A percentile compares a stretch with the other conserved stretches of the same genome.
Conservation (phyloP, 2,113 vertebrate species). For the Plectropomus leopardus region DNA sequence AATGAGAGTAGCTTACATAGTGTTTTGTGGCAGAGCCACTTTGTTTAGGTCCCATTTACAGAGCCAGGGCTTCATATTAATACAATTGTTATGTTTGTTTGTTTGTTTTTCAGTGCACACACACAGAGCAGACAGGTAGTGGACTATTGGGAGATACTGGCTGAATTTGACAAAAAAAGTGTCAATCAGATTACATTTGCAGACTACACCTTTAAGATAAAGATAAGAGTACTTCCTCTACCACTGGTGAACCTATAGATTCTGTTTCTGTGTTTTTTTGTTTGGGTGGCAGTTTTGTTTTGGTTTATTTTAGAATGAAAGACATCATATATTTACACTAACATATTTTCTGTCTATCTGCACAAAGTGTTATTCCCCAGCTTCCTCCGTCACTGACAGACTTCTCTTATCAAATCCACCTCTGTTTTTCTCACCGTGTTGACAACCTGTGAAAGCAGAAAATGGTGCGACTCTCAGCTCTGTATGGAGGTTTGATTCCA, state of each 20-base stretch:
- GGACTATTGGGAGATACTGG: too few relatives aligned
- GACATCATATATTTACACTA: neutral
- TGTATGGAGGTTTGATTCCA: neutral
- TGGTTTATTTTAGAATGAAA: neutral
- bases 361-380: neutral
- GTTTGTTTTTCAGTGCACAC: too few relatives aligned
- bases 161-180: too few relatives aligned
- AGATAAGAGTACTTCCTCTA: neutral
- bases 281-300: neutral
- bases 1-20: too few relatives aligned
- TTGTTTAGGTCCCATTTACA: too few relatives aligned
- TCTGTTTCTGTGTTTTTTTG: neutral
- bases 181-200: too few relatives aligned
- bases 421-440: conserved; percentile 9
- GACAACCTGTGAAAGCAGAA: conserved; percentile 24
- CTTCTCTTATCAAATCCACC: neutral
- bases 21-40: too few relatives aligned
- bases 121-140: too few relatives aligned
- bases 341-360: neutral
- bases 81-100: too few relatives aligned
- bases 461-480: conserved; percentile 20
- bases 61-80: too few relatives aligned
- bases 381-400: neutral
- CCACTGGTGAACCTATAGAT: neutral
- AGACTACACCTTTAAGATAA: too few relatives aligned